These are phyloP conservation scores for Heliconius hewitsoni DNA, from an alignment of 1,140 invertebrate genomes.

Conservation along the genomic window DNA sequence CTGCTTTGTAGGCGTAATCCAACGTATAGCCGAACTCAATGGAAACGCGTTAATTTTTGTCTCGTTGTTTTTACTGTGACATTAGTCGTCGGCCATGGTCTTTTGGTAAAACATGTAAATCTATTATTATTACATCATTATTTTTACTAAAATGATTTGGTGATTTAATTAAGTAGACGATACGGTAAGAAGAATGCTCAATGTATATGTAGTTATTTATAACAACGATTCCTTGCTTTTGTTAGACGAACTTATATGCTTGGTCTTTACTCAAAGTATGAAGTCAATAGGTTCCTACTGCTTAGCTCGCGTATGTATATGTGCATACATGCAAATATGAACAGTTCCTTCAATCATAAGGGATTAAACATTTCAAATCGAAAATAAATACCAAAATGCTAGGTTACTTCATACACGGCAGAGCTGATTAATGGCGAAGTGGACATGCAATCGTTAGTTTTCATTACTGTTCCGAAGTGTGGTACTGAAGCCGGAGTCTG, in stretches of 20 bases:
- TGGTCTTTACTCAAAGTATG: background rate
- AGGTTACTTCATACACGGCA: conserved; percentile 40
- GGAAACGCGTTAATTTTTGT: conserved; percentile 25
- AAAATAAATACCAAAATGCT: conserved; percentile 23
- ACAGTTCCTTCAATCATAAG: background rate
- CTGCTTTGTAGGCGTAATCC: conserved; percentile 70
- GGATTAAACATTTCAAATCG: background rate
- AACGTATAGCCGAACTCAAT: conserved; percentile 45
- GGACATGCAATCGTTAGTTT: conserved; percentile 79
- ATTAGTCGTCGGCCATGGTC: background rate
- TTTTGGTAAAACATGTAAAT: background rate
- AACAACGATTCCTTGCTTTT: too few relatives aligned
- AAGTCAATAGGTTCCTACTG: background rate
- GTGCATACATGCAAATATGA: background rate
- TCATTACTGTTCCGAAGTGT: conserved; percentile 78
- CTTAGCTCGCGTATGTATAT: background rate
- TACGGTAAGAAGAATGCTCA: too few relatives aligned
- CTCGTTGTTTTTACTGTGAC: conserved; percentile 5
- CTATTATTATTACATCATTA: too few relatives aligned
- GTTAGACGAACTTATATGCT: background rate
- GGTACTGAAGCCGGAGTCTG: conserved; percentile 66
- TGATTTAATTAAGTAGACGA: too few relatives aligned
- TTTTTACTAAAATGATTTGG: too few relatives aligned
- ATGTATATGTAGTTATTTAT: too few relatives aligned
- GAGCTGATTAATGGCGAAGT: conserved; percentile 74